A percentile compares a stretch with the other conserved stretches of the same genome.
Evolutionary conservation across 2,113 vertebrate genomes (phyloP).

Genomic region (Pseudopodoces humilis): DNA sequence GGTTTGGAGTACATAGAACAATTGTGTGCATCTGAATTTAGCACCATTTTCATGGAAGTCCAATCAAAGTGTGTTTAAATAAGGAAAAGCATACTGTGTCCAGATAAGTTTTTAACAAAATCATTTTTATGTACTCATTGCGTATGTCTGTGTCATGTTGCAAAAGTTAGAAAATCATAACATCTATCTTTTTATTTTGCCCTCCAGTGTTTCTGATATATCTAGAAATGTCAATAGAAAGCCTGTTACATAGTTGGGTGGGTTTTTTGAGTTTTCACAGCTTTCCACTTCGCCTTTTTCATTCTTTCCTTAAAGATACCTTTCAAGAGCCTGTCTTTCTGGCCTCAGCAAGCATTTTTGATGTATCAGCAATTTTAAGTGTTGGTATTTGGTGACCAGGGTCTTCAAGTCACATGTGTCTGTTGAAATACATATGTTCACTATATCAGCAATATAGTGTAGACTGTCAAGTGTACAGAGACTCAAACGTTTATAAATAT

Average conservation of each 20-base stretch:
- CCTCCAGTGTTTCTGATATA: not conserved
- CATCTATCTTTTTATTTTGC: not conserved
- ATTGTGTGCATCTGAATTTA: conserved; percentile 89
- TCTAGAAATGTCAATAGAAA: not conserved
- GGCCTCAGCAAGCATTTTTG: not conserved
- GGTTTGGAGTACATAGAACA: conserved; percentile 94
- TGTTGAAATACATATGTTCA: not conserved
- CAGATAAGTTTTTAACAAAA: not conserved
- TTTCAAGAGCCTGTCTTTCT: not conserved
- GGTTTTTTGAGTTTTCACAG: not conserved
- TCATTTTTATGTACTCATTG: not conserved
- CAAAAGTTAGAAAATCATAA: not conserved
- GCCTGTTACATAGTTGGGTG: not conserved
- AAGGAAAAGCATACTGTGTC: not conserved
- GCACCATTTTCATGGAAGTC: conserved; percentile 90
- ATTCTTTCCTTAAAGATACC: not conserved
- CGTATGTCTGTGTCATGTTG: not conserved
- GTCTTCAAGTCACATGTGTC: not conserved
- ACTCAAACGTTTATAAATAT: not conserved
- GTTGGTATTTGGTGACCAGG: not conserved
- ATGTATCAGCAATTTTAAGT: not conserved
- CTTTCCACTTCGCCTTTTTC: not conserved
- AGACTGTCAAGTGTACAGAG: not conserved
- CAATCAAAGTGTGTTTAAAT: conserved; percentile 86
- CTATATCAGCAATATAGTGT: not conserved